Evolutionary conservation across 2,113 vertebrate species (phyloP), one percentile per base, ranked within the genome.

Genomic region (Aptenodytes forsteri): DNA sequence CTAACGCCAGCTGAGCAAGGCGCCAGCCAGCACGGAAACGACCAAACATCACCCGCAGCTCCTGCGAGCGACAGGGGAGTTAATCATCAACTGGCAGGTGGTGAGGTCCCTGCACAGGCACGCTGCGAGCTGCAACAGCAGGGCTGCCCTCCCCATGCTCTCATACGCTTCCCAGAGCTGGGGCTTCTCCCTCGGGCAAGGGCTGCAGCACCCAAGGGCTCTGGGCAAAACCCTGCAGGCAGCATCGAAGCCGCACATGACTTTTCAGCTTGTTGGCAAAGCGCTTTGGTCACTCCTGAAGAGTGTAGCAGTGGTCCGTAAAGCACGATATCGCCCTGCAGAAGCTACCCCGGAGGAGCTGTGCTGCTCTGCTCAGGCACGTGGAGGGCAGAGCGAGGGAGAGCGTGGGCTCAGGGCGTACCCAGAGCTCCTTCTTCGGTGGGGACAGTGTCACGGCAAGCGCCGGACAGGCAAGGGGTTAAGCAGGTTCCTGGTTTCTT

Each of bases 401-500:
- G 18, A 6, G 9, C 1, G 13, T 2, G 47, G 69, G 52, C 56
- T 62, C 59, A 11, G 38, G 30, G 54, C 1, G 10, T 26, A 23
- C 13, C 4, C 3, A 0, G 0, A 5, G 56, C 22, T 36, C 11
- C 32, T 84, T 15, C 49, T 11, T 11, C 1, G 1, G 29, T 4
- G n/a, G 55, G 61, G 75, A 49, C 52, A 19, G 16, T 0, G 15
- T 16, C 46, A 44, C 4, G 0, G 13, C 21, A 54, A 19, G n/a
- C 17, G 0, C 11, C 0, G 2, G 40, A 80, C 58, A 55, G 29
- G 25, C 25, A 38, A 47, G 26, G 83, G 22, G 56, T 69, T 67
- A 79, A 89, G 21, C 2, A 1, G 7, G 20, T 62, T 71, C 36
- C 38, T 36, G 44, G 16, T 36, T 77, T 26, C 47, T 49, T 19